Evolutionary conservation across 2,113 vertebrate species (phyloP).

Genomic region (Tor tambroides): DNA sequence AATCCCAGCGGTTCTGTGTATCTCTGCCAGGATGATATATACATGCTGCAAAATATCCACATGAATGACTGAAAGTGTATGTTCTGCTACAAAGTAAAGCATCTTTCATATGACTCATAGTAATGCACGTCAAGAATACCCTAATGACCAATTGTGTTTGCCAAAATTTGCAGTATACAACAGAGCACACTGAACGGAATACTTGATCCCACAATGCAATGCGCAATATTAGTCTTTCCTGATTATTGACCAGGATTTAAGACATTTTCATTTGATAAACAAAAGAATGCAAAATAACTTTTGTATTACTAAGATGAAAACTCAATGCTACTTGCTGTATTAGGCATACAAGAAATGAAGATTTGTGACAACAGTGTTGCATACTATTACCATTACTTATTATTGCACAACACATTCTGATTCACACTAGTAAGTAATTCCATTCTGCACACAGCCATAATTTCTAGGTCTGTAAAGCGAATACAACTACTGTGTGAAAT

Average conservation of each 20-base stretch:
- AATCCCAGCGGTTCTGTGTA: conserved; percentile 77
- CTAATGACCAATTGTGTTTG: background rate
- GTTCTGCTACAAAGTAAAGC: background rate
- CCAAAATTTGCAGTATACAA: background rate
- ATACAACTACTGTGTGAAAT: background rate
- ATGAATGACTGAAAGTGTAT: background rate
- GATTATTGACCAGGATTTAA: background rate
- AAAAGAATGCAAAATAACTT: background rate
- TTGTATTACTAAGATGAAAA: background rate
- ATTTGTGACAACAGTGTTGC: too few species aligned
- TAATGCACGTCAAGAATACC: background rate
- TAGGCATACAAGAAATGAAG: background rate
- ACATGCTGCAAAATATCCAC: conserved; percentile 31
- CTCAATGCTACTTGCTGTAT: background rate
- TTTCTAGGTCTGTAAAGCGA: background rate
- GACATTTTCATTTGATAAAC: background rate
- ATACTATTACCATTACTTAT: too few species aligned
- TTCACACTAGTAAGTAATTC: too few species aligned
- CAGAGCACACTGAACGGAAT: background rate
- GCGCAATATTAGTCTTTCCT: background rate
- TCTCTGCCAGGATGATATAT: conserved; percentile 65
- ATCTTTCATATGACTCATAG: background rate
- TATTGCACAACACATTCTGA: too few species aligned
- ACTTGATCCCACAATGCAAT: background rate
- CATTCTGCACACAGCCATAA: background rate